Base-by-base conservation (phyloP, 1,140 invertebrate species). In the Leptoteleia sp. region DNA sequence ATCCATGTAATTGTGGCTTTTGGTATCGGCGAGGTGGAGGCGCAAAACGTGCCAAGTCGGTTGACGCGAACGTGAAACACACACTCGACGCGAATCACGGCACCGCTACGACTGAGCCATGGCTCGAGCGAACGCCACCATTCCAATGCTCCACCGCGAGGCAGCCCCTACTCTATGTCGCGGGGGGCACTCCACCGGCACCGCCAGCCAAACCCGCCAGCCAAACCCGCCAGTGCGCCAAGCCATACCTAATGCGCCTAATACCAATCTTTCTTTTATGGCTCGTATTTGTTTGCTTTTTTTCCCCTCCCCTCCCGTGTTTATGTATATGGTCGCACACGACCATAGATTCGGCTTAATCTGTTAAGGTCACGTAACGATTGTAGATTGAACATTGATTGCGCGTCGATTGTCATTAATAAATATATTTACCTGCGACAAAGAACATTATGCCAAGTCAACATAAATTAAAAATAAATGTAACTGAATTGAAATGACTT, bases 71-170 rank as follows among this genome's bases (percentile, higher is more conserved):
- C 73, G 55, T 11, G 12, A 55, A 29, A 15, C 17, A 61, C 71
- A 75, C 77, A 77, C 83, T 81, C 80, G 80, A 81, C 45, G 76
- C 52, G 80, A 84, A 59, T 72, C 83, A 83, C 82, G 84, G 85
- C 82, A 82, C 81, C 85, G 84, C 85, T 85, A 85, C 84, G 82
- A 88, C 86, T 88, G 85, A 88, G 78, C 82, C 83, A 85, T 82
- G 43, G 43, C 52, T 15, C 31, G 61, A 50, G 84, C 83, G 54
- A 79, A 84, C 50, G 52, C 71, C 71, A 81, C 81, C 83, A 75
- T 75, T 84, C 83, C 82, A 83, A 78, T 80, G 80, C 77, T 81
- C 82, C 45, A 65, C 64, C 75, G 65, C 59, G 59, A 57, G 59
- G 22, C 70, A 62, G 59, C 54, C 76, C 77, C 82, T 79, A 80